Conservation (phyloP, 2,888 invertebrate genomes). For the Diaperis boleti region DNA sequence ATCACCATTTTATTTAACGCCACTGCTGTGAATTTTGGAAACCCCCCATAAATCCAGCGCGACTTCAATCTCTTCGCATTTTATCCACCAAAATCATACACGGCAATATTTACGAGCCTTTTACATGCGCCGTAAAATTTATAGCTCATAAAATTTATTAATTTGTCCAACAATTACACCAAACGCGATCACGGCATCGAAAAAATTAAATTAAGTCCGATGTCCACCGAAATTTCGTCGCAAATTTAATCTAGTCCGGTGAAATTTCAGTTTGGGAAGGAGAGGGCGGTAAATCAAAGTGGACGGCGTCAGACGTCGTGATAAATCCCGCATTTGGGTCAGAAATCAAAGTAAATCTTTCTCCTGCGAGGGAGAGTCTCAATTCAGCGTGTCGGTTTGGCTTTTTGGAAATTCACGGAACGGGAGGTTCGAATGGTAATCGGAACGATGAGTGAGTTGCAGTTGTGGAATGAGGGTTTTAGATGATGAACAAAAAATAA, state of each 20-base stretch:
- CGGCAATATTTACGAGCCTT: conserved; percentile 14
- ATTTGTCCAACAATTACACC: conserved; percentile 26
- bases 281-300: conserved; percentile 7
- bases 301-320: conserved; percentile 5
- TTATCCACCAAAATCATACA: neutral
- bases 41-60: neutral
- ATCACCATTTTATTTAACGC: no score
- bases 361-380: conserved; percentile 15
- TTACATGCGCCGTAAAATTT: conserved; percentile 24
- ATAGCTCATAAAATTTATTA: conserved; percentile 32
- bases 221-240: neutral
- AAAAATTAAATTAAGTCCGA: conserved; percentile 28
- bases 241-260: neutral
- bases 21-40: neutral
- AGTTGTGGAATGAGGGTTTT: no score
- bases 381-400: conserved; percentile 19
- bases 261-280: neutral
- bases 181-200: conserved; percentile 1
- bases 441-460: no score
- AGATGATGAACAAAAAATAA: no score
- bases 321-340: conserved; percentile 8
- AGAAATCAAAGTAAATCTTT: conserved; percentile 23
- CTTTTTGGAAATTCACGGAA: conserved; percentile 15
- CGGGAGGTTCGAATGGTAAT: conserved; percentile 10
- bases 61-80: no score